phyloP scores from a whole-genome alignment of 2,888 invertebrate genomes.

The Athripsodes cinereus region DNA sequence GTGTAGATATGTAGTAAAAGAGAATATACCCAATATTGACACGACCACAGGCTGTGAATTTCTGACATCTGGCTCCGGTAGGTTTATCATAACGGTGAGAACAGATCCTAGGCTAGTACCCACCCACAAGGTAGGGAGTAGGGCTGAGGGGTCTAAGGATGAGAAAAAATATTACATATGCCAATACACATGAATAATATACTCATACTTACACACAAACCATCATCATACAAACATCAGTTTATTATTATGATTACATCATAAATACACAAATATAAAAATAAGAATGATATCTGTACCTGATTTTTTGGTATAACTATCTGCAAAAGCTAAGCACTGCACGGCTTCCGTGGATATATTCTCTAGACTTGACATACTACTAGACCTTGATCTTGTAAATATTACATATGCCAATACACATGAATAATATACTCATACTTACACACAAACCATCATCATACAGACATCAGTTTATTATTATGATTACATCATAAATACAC shows the following conservation, averaged over 20 bases:
- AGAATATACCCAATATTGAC: slow-evolving; percentile 68
- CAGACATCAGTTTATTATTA: too few relatives aligned
- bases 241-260: too few relatives aligned
- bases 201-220: neutral
- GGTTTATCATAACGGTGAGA: slow-evolving; percentile 83
- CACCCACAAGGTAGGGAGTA: slow-evolving; percentile 91
- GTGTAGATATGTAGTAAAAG: too few relatives aligned
- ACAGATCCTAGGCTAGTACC: slow-evolving; percentile 97
- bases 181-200: too few relatives aligned
- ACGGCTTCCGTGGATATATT: slow-evolving; percentile 95
- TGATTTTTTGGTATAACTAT: slow-evolving; percentile 91
- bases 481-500: neutral
- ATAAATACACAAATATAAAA: slow-evolving; percentile 3
- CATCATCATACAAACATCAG: too few relatives aligned
- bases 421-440: too few relatives aligned
- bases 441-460: too few relatives aligned
- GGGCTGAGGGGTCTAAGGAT: slow-evolving; percentile 68
- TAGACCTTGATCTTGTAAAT: slow-evolving; percentile 82
- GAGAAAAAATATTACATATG: neutral
- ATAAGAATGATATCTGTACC: too few relatives aligned
- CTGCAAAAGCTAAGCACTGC: slow-evolving; percentile 92
- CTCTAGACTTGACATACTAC: slow-evolving; percentile 96
- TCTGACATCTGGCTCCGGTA: slow-evolving; percentile 72
- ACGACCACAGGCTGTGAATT: slow-evolving; percentile 82
- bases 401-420: too few relatives aligned